phyloP scores from a whole-genome alignment of 2,797 vertebrate species.

The Hydrolagus colliei region DNA sequence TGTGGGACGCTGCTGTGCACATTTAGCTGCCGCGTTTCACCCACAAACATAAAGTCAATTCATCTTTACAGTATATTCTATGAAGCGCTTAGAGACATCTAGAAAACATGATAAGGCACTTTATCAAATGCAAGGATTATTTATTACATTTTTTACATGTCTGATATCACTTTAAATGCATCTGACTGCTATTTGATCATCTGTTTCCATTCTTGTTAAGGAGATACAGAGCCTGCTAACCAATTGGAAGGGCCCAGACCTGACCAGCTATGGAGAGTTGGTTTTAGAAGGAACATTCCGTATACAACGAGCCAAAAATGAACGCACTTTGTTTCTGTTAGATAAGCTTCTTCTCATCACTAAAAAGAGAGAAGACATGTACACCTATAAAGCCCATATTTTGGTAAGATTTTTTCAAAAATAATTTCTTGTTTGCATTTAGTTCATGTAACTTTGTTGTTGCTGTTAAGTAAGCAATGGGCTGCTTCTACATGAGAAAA shows the following conservation, averaged over 20 bases:
- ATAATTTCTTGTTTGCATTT: too few species aligned
- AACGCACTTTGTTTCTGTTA: constrained; percentile 89
- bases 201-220: constrained; percentile 49
- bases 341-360: constrained; percentile 93
- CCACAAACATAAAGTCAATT: too few species aligned
- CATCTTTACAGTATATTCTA: too few species aligned
- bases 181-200: not conserved
- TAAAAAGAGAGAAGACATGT: constrained; percentile 89
- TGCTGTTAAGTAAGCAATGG: too few species aligned
- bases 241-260: constrained; percentile 95
- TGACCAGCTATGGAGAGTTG: constrained; percentile 89
- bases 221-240: constrained; percentile 95
- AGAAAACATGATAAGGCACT: too few species aligned
- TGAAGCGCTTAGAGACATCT: too few species aligned
- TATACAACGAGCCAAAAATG: constrained; percentile 90
- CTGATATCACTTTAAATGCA: not conserved
- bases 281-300: constrained; percentile 94
- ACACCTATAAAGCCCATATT: constrained; percentile 92
- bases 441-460: too few species aligned
- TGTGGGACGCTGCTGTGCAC: too few species aligned
- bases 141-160: too few species aligned
- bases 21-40: too few species aligned
- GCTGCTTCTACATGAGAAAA: too few species aligned
- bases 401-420: constrained; percentile 61
- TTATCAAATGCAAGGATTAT: too few species aligned